phyloP scores from a whole-genome alignment of 35 echinoderm and acorn worm genomes.

The Strongylocentrotus purpuratus region DNA sequence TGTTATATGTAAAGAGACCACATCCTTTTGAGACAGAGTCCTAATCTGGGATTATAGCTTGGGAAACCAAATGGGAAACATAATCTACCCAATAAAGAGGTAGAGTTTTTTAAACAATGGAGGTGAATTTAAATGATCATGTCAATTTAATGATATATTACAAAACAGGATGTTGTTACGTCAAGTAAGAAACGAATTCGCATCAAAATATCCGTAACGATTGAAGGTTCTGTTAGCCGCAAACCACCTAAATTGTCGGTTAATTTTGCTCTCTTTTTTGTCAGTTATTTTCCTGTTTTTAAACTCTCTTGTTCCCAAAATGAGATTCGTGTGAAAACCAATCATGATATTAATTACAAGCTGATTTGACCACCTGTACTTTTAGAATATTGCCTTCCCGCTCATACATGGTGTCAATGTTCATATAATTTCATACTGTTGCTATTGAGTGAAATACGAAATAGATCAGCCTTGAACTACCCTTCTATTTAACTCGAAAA shows the following conservation, averaged over 20 bases:
- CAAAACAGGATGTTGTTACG: not conserved
- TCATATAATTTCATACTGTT: too few species aligned
- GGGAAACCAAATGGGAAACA: not conserved
- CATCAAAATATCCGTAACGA: not conserved
- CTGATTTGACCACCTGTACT: not conserved
- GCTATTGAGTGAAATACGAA: too few species aligned
- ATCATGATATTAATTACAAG: not conserved
- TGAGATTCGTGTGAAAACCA: not conserved
- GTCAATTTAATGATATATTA: too few species aligned
- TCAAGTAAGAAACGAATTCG: not conserved
- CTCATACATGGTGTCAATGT: too few species aligned
- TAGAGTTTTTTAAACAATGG: not conserved
- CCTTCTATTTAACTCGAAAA: too few species aligned
- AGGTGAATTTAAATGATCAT: not conserved
- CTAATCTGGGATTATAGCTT: not conserved
- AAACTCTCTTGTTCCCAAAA: not conserved
- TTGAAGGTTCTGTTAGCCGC: not conserved
- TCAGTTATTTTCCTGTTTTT: not conserved
- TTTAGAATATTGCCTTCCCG: not conserved
- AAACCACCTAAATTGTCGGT: not conserved
- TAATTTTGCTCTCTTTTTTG: not conserved
- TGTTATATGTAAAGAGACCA: not conserved
- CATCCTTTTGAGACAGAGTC: not conserved
- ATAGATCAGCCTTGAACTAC: too few species aligned
- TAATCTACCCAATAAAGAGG: not conserved